A percentile compares a stretch with the other conserved stretches of the same genome.
These are phyloP conservation scores for Clarias magur DNA, from an alignment of 2,113 vertebrate species.

Conservation along the genomic window DNA sequence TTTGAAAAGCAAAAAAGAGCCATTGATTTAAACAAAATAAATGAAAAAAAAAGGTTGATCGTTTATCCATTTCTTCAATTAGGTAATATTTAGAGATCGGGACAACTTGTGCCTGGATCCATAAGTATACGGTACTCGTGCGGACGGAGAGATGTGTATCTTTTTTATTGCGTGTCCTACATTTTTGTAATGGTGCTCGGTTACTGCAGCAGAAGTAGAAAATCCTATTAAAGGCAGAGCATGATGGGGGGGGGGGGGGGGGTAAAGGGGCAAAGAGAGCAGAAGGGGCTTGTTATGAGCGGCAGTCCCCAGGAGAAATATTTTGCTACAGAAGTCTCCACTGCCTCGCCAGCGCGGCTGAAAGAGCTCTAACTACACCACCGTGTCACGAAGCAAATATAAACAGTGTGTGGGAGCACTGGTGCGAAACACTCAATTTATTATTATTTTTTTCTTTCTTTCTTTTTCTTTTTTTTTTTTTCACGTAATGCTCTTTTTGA, in stretches of 20 bases:
- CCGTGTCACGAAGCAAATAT: conserved; percentile 44
- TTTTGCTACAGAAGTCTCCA: conserved; percentile 37
- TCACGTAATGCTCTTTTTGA: conserved; percentile 14
- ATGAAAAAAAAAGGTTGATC: conserved; percentile 58
- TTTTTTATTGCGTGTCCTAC: conserved; percentile 57
- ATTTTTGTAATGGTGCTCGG: conserved; percentile 69
- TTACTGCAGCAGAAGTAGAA: conserved; percentile 65
- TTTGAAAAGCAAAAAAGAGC: neutral
- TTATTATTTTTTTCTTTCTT: conserved; percentile 24
- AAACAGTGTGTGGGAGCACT: conserved; percentile 52
- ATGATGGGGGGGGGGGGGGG: conserved; percentile 18
- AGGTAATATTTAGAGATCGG: conserved; percentile 58
- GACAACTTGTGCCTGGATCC: conserved; percentile 56
- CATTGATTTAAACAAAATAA: conserved; percentile 48
- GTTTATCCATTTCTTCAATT: conserved; percentile 63
- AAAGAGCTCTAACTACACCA: conserved; percentile 35
- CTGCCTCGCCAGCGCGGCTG: conserved; percentile 23
- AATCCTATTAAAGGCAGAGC: conserved; percentile 69
- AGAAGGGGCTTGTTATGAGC: conserved; percentile 42
- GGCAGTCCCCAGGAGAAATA: conserved; percentile 49
- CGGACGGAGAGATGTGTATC: conserved; percentile 46
- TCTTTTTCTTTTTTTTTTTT: conserved; percentile 21
- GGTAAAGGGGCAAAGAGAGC: conserved; percentile 26
- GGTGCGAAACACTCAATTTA: conserved; percentile 25
- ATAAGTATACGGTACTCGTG: conserved; percentile 27